phyloP scores from a whole-genome alignment of 2,797 vertebrate species.

The Crocidura indochinensis region DNA sequence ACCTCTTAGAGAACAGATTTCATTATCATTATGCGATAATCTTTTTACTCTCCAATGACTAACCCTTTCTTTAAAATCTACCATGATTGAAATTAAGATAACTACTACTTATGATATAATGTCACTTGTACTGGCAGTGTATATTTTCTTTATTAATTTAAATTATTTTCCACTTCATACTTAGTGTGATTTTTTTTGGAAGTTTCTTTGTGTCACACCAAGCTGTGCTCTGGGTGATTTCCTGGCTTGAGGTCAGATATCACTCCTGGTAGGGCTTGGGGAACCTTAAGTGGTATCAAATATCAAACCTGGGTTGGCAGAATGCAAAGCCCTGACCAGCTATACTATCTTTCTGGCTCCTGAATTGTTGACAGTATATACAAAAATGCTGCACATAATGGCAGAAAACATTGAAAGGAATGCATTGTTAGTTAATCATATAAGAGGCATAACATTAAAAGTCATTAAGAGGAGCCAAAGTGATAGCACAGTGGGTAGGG shows the following conservation, averaged over 20 bases:
- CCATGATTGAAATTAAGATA: constrained; percentile 25
- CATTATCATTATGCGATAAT: neutral
- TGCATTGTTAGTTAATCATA: neutral
- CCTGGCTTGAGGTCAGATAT: too few species aligned
- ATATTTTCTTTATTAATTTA: neutral
- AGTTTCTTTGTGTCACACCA: too few species aligned
- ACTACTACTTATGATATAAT: neutral
- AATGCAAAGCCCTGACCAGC: too few species aligned
- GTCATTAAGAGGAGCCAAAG: too few species aligned
- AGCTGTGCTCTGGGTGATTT: too few species aligned
- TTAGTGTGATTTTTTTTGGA: too few species aligned
- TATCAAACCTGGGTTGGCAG: too few species aligned
- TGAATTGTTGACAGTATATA: neutral
- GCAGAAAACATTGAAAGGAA: neutral
- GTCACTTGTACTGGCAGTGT: neutral
- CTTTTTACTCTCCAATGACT: neutral
- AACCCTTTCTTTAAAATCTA: constrained; percentile 27
- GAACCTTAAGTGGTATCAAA: too few species aligned
- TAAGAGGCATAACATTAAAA: too few species aligned
- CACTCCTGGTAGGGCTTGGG: too few species aligned
- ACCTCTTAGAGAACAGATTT: constrained; percentile 30
- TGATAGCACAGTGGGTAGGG: too few species aligned
- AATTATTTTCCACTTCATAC: neutral
- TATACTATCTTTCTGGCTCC: neutral
- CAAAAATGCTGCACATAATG: neutral